Base-by-base conservation (phyloP, 1,140 invertebrate genomes). In the Tribolium madens region DNA sequence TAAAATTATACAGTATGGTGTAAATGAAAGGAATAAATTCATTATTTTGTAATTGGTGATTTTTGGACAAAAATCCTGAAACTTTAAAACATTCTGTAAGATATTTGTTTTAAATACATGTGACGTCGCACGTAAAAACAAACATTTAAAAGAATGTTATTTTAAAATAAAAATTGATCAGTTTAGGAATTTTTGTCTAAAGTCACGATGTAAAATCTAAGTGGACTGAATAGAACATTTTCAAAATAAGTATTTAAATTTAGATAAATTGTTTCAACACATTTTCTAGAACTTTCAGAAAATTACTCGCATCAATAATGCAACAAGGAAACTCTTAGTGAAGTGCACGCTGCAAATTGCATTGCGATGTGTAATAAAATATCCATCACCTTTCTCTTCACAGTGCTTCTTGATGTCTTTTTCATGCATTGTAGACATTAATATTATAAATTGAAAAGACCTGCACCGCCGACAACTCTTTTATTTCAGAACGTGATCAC, bases 361-460 rank as follows among this genome's bases (percentile, higher is more conserved):
- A 64, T 64, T 64, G 26, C 21, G 12, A 64, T 64, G 57, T 64
- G 57, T 64, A 64, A 64, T 64, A 64, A 64, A 64, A 64, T 64
- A 64, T 64, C 57, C 57, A 64, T 64, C 14, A 33, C 57, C 10
- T 57, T 57, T 64, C 57, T 64, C 26, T 57, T 21, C 14, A 17
- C 52, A 3, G 52, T 57, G 13, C 52, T 57, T 57, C n/a, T 57
- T 57, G 21, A 57, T 57, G 52, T 18, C 18, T 26, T 57, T 57
- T 18, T 26, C 18, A 57, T 57, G 52, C 52, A 18, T 57, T 57
- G 52, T n/a, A 17, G 52, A 57, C 15, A 26, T 7, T n/a, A 7
- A 64, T 64, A 33, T 64, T 33, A 64, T 36, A 64, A 64, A 64
- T 64, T 64, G 31, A 64, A 64, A 31, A 64, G 14, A 26, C n/a